Percentiles rank a stretch among this genome's conserved stretches.
These are phyloP conservation scores for Pantherophis vulpinus DNA, from an alignment of 2,797 vertebrate genomes.

Conservation along the genomic window DNA sequence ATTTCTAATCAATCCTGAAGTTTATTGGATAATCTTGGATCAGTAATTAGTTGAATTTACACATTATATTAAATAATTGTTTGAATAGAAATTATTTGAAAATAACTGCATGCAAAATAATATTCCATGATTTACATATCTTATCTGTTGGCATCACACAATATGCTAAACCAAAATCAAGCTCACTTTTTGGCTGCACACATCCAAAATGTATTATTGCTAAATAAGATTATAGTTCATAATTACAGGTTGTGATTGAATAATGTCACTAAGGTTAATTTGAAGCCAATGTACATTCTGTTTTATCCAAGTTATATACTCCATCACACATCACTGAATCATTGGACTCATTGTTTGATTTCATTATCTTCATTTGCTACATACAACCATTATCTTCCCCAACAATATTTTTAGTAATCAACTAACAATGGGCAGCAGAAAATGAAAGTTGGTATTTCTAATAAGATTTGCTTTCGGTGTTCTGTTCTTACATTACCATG, in stretches of 20 bases:
- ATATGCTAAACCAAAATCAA: background rate
- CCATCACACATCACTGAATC: background rate
- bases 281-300: background rate
- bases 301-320: background rate
- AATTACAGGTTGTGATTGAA: background rate
- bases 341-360: background rate
- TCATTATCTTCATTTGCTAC: background rate
- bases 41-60: background rate
- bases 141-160: background rate
- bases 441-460: background rate
- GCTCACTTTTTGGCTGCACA: background rate
- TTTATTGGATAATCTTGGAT: background rate
- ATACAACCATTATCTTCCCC: background rate
- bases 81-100: background rate
- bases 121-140: background rate
- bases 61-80: background rate
- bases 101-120: background rate
- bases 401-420: background rate
- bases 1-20: background rate
- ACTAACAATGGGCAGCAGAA: background rate
- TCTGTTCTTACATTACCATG: background rate
- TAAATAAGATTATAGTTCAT: background rate
- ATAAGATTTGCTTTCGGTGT: background rate
- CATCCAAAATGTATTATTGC: background rate
- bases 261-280: background rate